Conservation (phyloP, 2,888 invertebrate species). For the Caradrina clavipalpis region DNA sequence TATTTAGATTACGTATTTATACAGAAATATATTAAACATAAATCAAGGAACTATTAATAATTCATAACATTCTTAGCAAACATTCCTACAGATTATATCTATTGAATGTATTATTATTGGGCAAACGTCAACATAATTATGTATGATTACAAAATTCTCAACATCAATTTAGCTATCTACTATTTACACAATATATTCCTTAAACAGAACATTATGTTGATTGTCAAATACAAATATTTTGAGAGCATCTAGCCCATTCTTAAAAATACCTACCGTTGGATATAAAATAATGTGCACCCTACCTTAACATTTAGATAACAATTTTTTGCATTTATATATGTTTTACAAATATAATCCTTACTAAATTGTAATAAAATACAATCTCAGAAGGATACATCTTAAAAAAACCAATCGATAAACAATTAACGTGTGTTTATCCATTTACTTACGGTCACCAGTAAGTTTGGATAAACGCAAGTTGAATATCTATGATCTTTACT, state of each 20-base stretch:
- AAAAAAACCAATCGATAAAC: slow-evolving; percentile 10
- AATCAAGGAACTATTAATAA: slow-evolving; percentile 46
- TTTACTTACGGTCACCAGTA: not conserved
- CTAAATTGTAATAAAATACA: slow-evolving; percentile 15
- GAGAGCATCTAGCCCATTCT: slow-evolving; percentile 28
- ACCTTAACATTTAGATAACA: not conserved
- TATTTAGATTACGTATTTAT: slow-evolving; percentile 26
- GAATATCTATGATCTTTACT: slow-evolving; percentile 8
- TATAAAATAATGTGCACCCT: not conserved
- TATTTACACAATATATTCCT: slow-evolving; percentile 39
- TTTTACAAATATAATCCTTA: not conserved
- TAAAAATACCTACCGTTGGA: not conserved
- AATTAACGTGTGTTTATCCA: slow-evolving; percentile 10
- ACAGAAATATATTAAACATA: slow-evolving; percentile 20
- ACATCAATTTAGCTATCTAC: slow-evolving; percentile 6
- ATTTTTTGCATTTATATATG: not conserved
- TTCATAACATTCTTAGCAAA: slow-evolving; percentile 39
- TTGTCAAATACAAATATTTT: not conserved
- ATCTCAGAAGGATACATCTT: not conserved
- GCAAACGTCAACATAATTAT: slow-evolving; percentile 31
- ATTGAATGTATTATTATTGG: slow-evolving; percentile 23
- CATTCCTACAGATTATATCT: slow-evolving; percentile 27
- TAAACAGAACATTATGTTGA: slow-evolving; percentile 39
- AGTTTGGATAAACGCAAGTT: slow-evolving; percentile 5
- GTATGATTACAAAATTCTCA: slow-evolving; percentile 33